Evolutionary conservation across 2,113 vertebrate species (phyloP), one percentile per base, ranked within the genome.

Genomic region (Rhipidura dahli): DNA sequence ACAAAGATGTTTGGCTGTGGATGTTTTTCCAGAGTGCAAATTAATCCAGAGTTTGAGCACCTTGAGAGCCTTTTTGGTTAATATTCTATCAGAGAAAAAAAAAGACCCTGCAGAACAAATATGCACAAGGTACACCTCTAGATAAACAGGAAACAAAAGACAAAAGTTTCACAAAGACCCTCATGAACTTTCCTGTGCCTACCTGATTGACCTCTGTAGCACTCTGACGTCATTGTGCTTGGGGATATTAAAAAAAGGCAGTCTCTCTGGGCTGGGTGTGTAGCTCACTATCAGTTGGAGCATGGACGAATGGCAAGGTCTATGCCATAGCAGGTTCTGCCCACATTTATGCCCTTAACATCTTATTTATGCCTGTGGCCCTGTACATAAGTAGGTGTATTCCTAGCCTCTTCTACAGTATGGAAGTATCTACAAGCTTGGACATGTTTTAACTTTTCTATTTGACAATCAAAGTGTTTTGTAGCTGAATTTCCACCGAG

Each of bases 301-400:
- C 3, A 2, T 4, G 13, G 24, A 68, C 13, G 12, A 85, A 70
- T 27, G 28, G 44, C 51, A 65, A 76, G 60, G 64, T 17, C 13
- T 54, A 11, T 33, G n/a, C 31, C 20, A 42, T 2, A 54, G 61
- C 23, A 80, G 44, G 9, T 47, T 75, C 30, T 85, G 35, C 59
- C 27, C 28, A 12, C 10, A 17, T 83, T 87, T 82, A 19, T 57
- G 20, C 33, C 12, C 1, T 1, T 56, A 56, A 33, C 5, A 40
- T 45, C 40, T 59, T 44, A 13, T 37, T 80, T 78, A 20, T 56
- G 19, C 27, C 21, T 22, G 24, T 59, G 35, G 7, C 39, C 2
- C 0, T 22, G 17, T 30, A 45, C 1, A 2, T 11, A 57, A 16
- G 3, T 27, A 40, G 21, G 4, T 4, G 1, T 9, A 11, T 33